phyloP scores from a whole-genome alignment of 92 coral and sea anemone genomes.

The Epizoanthus scotinus region DNA sequence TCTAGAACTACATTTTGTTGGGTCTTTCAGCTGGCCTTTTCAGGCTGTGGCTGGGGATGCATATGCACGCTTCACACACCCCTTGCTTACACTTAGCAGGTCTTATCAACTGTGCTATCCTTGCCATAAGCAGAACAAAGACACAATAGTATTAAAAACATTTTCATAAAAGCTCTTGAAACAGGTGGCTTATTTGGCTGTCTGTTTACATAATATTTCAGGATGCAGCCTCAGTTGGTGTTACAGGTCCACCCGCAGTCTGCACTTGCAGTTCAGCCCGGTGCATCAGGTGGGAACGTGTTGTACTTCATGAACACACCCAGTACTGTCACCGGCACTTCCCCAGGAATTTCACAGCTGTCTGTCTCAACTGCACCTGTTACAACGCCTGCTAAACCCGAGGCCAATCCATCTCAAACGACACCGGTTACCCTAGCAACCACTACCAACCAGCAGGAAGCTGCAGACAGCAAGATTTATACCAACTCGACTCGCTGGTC shows the following conservation, averaged over 20 bases:
- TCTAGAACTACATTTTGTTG: no score
- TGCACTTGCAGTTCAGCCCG: constrained; percentile 30
- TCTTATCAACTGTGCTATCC: no score
- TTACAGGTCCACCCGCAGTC: constrained; percentile 39
- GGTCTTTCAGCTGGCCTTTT: no score
- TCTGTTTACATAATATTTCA: constrained; percentile 12
- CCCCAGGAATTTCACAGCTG: constrained; percentile 34
- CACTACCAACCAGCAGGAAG: constrained; percentile 8
- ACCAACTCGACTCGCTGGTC: constrained; percentile 85
- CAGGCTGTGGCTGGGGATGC: no score
- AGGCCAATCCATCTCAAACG: not conserved
- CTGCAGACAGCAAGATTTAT: constrained; percentile 31
- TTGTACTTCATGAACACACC: constrained; percentile 36
- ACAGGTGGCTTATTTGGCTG: not conserved
- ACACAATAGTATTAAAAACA: not conserved
- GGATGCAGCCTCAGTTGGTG: constrained; percentile 38
- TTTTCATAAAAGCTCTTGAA: not conserved
- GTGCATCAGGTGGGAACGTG: constrained; percentile 35
- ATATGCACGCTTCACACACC: no score
- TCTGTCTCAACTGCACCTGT: constrained; percentile 22
- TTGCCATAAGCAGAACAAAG: no score
- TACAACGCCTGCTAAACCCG: not conserved
- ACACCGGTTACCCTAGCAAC: constrained; percentile 16
- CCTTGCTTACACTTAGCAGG: no score
- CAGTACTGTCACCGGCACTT: constrained; percentile 1